A percentile compares a stretch with the other conserved stretches of the same genome.
Conservation (phyloP, 2,888 invertebrate species). For the Macrosoma leucophasiata region DNA sequence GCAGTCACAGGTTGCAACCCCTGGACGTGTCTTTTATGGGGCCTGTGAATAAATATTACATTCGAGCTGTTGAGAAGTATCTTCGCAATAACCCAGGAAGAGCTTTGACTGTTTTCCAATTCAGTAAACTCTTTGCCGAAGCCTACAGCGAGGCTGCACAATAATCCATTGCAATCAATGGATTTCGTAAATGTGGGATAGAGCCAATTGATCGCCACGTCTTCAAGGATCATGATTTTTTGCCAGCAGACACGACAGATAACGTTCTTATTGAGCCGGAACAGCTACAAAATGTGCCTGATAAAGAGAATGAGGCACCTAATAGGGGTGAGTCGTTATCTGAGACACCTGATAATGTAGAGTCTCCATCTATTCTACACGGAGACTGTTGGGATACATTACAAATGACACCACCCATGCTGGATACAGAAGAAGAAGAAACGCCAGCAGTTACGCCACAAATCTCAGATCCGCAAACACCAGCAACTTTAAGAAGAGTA, state of each 20-base stretch:
- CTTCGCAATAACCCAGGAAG: slow-evolving; percentile 26
- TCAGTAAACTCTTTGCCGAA: slow-evolving; percentile 13
- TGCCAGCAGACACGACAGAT: slow-evolving; percentile 7
- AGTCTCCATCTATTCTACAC: too few species aligned
- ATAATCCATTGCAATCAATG: slow-evolving; percentile 4
- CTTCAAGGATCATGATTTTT: slow-evolving; percentile 12
- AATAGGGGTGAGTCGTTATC: too few species aligned
- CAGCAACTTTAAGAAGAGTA: too few species aligned
- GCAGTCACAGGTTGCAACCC: slow-evolving; percentile 3
- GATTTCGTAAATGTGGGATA: slow-evolving; percentile 11
- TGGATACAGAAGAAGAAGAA: too few species aligned
- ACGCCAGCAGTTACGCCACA: too few species aligned
- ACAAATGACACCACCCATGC: too few species aligned
- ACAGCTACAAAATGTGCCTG: slow-evolving; percentile 5
- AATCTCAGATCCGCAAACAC: too few species aligned
- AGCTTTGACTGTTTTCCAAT: slow-evolving; percentile 21
- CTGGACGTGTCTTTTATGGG: slow-evolving; percentile 6
- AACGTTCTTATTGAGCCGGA: too few species aligned
- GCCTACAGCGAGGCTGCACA: slow-evolving; percentile 4
- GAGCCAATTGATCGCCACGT: slow-evolving; percentile 9
- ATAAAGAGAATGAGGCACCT: too few species aligned
- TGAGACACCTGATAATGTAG: too few species aligned
- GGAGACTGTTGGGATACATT: too few species aligned
- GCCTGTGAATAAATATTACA: slow-evolving; percentile 24
- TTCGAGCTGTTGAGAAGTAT: slow-evolving; percentile 28